Conservation (phyloP, 2,797 vertebrate genomes). For the Serranus cabrilla region DNA sequence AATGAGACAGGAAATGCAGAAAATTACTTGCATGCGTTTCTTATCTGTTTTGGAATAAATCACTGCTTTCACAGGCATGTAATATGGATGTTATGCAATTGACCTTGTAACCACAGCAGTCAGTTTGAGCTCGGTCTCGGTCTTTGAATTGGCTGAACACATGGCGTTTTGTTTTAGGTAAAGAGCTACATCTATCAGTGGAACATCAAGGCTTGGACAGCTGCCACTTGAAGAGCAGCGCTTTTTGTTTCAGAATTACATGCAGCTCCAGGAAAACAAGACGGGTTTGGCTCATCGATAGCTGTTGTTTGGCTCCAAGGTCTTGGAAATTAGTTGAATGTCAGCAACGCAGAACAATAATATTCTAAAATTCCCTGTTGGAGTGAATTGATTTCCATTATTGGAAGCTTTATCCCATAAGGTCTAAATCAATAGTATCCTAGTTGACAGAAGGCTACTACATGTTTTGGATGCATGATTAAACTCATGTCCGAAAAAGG, state of each 20-base stretch:
- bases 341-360: conserved; percentile 31
- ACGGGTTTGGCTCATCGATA: conserved; percentile 27
- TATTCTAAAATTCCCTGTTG: conserved; percentile 20
- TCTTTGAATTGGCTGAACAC: conserved; percentile 40
- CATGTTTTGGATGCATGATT: conserved; percentile 4
- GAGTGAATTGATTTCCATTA: conserved; percentile 17
- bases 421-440: background rate
- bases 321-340: conserved; percentile 28
- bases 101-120: conserved; percentile 31
- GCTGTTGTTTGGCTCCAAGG: conserved; percentile 34
- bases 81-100: conserved; percentile 29
- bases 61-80: background rate
- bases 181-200: conserved; percentile 39
- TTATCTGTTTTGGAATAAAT: conserved; percentile 25
- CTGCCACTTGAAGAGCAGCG: conserved; percentile 42
- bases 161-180: conserved; percentile 46
- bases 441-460: background rate
- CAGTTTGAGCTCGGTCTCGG: conserved; percentile 18
- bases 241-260: conserved; percentile 33
- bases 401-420: background rate
- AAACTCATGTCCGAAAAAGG: background rate
- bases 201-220: conserved; percentile 38
- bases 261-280: conserved; percentile 39
- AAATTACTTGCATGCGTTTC: background rate
- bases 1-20: background rate